Conservation (phyloP, 2,888 invertebrate species). For the Glyphotaelius pellucidus region DNA sequence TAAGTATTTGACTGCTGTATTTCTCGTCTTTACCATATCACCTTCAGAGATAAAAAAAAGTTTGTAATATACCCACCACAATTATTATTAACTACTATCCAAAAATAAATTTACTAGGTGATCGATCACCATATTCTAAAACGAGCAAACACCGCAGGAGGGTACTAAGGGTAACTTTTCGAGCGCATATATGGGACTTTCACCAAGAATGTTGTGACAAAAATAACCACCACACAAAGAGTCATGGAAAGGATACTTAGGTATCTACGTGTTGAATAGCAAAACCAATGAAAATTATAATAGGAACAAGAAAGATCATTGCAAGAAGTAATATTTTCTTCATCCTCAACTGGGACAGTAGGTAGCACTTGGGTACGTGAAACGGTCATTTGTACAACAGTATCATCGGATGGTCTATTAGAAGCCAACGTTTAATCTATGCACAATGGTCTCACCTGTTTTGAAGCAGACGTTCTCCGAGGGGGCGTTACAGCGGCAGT, state of each 20-base stretch:
- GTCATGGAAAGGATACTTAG: too few species aligned
- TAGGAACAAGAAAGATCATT: background rate
- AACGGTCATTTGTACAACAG: background rate
- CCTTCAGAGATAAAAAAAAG: too few species aligned
- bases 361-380: background rate
- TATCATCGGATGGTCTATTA: background rate
- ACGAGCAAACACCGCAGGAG: too few species aligned
- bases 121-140: too few species aligned
- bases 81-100: too few species aligned
- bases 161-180: too few species aligned
- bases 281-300: background rate
- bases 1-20: too few species aligned
- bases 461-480: conserved; percentile 61
- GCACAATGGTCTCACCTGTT: conserved; percentile 44
- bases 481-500: conserved; percentile 49
- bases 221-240: background rate
- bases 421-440: background rate
- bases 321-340: background rate
- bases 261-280: background rate
- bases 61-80: too few species aligned
- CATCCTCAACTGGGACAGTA: background rate
- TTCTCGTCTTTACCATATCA: too few species aligned
- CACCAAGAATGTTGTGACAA: background rate
- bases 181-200: background rate
- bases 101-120: too few species aligned